Conservation (phyloP, 2,888 invertebrate genomes). For the Hypomecis punctinalis region DNA sequence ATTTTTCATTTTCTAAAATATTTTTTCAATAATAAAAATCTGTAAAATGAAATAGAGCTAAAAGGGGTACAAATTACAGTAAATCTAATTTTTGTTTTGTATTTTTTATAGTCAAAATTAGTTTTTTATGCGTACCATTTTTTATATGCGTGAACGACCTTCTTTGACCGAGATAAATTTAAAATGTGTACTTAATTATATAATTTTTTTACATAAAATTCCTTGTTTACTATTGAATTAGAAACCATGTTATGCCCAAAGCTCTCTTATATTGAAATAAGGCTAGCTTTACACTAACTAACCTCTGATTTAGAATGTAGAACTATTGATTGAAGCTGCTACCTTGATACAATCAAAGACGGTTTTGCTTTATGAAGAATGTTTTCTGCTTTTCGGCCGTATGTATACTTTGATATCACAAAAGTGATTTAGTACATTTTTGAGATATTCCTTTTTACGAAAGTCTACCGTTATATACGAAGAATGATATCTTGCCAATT, state of each 20-base stretch:
- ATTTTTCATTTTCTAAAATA: constrained; percentile 3
- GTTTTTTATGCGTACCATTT: constrained; percentile 43
- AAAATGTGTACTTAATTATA: constrained; percentile 46
- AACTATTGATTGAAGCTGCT: background rate
- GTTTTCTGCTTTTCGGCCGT: too few relatives aligned
- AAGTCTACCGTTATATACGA: too few relatives aligned
- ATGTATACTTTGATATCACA: too few relatives aligned
- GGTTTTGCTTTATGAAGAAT: too few relatives aligned
- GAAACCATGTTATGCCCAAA: constrained; percentile 28
- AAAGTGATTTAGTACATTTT: too few relatives aligned
- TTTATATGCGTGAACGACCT: constrained; percentile 45
- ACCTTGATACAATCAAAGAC: too few relatives aligned
- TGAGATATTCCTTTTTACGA: too few relatives aligned
- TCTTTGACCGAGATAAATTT: constrained; percentile 32
- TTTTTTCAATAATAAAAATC: constrained; percentile 13
- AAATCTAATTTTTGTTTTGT: constrained; percentile 38
- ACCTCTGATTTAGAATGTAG: background rate
- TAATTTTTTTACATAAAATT: constrained; percentile 34
- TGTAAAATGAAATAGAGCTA: constrained; percentile 5
- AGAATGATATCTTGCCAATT: too few relatives aligned
- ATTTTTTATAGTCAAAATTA: constrained; percentile 47
- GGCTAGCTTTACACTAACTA: constrained; percentile 26
- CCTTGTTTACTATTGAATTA: constrained; percentile 29
- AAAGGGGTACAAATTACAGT: constrained; percentile 42
- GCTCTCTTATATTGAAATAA: constrained; percentile 45